A percentile compares a stretch with the other conserved stretches of the same genome.
phyloP scores from a whole-genome alignment of 2,888 invertebrate genomes.

The Melanophora roralis region DNA sequence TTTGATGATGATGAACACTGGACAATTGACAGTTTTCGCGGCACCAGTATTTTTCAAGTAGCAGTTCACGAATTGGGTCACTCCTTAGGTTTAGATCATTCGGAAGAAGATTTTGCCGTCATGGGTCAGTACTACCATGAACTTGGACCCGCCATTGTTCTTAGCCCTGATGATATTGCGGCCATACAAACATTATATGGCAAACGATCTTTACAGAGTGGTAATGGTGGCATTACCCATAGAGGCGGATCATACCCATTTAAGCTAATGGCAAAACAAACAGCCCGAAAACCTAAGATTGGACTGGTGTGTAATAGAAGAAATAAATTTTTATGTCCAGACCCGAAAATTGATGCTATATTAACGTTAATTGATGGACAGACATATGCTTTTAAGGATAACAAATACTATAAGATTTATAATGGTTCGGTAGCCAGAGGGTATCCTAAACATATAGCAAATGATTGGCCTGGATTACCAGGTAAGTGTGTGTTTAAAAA shows the following conservation, averaged over 20 bases:
- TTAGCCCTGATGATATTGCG: constrained; percentile 88
- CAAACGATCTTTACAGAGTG: constrained; percentile 77
- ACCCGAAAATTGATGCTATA: constrained; percentile 90
- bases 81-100: constrained; percentile 96
- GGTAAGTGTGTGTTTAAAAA: no score
- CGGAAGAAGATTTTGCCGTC: constrained; percentile 90
- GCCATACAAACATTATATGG: constrained; percentile 88
- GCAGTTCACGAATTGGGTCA: constrained; percentile 98
- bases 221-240: constrained; percentile 65
- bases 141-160: constrained; percentile 91
- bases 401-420: constrained; percentile 91
- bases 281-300: constrained; percentile 69
- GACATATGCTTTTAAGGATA: constrained; percentile 94
- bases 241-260: constrained; percentile 66
- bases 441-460: constrained; percentile 90
- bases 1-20: constrained; percentile 97
- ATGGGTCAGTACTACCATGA: constrained; percentile 99
- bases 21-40: constrained; percentile 89
- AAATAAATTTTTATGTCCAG: constrained; percentile 86
- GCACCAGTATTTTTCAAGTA: constrained; percentile 95
- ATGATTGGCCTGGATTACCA: constrained; percentile 90
- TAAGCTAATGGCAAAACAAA: no score
- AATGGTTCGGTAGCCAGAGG: constrained; percentile 90
- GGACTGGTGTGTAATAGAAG: constrained; percentile 80
- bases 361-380: constrained; percentile 92